Base-by-base conservation (phyloP, 1,140 invertebrate genomes). In the Hyposmocoma kahamanoa region DNA sequence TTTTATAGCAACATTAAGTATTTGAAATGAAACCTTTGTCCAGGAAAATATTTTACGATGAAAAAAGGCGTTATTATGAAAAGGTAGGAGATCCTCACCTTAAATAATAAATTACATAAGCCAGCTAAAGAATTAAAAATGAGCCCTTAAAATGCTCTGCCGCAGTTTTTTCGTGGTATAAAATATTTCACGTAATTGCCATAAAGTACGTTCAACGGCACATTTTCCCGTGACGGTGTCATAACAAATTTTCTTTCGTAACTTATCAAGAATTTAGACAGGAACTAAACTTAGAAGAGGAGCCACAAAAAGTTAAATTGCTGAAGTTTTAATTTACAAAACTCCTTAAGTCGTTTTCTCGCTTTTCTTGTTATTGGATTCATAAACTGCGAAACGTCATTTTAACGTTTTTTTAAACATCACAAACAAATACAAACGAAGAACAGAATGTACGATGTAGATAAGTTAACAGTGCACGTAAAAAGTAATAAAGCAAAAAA, bases 271-370 rank as follows among this genome's bases (percentile, higher is more conserved):
- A 17, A 36, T 36, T 36, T 2, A 36, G 10, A 36, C 32, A n/a
- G 8, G 18, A 17, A 26, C 24, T 6, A 26, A 26, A 36, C 10
- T 15, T 36, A 13, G 15, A 48, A 59, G 50, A 48, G 44, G 53
- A 26, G 47, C 56, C 54, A 64, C 54, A 64, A 60, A 60, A 68
- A 68, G 65, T 68, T 68, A 64, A 68, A 68, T 68, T 68, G 65
- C 59, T 38, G 44, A 59, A 64, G 61, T 64, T 67, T 62, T 59
- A 59, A 53, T 63, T 62, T 61, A 56, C 47, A 45, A 32, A 60
- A 58, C 43, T 47, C 51, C 19, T 43, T 56, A 49, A 58, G 43
- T 59, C 50, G 42, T 47, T 57, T 56, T 47, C 22, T 18, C 32
- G 47, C 30, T 54, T 45, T 56, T 50, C 50, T 45, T 56, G 53